Conservation (phyloP, 2,797 vertebrate genomes). For the Artibeus lituratus region DNA sequence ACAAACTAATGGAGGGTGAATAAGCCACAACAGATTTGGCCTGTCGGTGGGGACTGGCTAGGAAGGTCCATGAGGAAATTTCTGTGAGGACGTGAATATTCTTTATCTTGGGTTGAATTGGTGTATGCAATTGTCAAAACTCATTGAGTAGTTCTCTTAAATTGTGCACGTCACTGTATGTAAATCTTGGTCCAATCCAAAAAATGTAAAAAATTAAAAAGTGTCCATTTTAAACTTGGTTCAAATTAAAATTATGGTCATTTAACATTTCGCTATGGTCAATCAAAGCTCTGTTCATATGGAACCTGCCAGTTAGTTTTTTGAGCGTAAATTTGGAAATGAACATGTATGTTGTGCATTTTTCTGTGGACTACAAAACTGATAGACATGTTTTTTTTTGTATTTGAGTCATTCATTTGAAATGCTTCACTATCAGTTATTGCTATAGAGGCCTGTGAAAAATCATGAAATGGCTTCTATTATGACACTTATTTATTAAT, state of each 20-base stretch:
- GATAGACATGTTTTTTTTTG: conserved; percentile 12
- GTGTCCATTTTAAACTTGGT: background rate
- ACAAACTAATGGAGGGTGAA: background rate
- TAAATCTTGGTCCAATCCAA: background rate
- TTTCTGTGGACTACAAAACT: background rate
- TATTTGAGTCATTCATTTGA: conserved; percentile 37
- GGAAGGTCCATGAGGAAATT: background rate
- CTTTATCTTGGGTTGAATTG: background rate
- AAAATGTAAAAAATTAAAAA: background rate
- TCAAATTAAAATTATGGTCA: background rate
- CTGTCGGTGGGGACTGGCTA: background rate
- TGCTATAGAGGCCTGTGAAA: background rate
- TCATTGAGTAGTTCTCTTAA: background rate
- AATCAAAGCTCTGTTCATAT: background rate
- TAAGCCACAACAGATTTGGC: background rate
- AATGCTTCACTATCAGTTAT: background rate
- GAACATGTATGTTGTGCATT: background rate
- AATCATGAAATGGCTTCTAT: background rate
- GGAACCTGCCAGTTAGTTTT: background rate
- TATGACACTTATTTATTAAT: conserved; percentile 1
- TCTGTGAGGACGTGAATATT: background rate
- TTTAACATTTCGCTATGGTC: background rate
- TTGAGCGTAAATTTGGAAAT: background rate
- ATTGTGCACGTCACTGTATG: background rate
- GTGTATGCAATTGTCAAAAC: background rate